A percentile compares a stretch with the other conserved stretches of the same genome.
These are phyloP conservation scores for Apodemia mormo DNA, from an alignment of 2,888 invertebrate species.

Conservation along the genomic window DNA sequence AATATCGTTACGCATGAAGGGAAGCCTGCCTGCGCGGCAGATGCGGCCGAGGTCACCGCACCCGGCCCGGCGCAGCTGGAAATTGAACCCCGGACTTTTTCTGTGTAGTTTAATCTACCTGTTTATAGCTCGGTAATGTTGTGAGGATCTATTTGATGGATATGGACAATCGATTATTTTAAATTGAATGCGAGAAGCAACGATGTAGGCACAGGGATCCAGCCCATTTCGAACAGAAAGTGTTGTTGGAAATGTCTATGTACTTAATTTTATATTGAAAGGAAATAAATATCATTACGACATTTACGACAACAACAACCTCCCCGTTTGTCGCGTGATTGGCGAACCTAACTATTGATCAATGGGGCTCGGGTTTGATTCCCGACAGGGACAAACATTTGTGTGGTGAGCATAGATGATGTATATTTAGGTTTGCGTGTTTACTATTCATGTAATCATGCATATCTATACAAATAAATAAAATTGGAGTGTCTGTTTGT, in stretches of 20 bases:
- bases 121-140: constrained; percentile 8
- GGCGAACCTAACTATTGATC: too few species aligned
- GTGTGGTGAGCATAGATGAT: too few species aligned
- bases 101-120: constrained; percentile 34
- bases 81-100: constrained; percentile 61
- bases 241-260: background rate
- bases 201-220: background rate
- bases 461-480: too few species aligned
- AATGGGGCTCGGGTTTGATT: too few species aligned
- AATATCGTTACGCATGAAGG: constrained; percentile 58
- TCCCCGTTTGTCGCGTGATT: too few species aligned
- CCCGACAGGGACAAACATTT: too few species aligned
- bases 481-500: too few species aligned
- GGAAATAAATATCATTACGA: too few species aligned
- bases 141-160: background rate
- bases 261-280: background rate
- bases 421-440: too few species aligned
- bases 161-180: background rate
- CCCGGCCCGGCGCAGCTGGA: constrained; percentile 64
- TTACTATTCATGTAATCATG: too few species aligned
- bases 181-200: background rate
- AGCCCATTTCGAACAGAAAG: too few species aligned
- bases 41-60: constrained; percentile 70
- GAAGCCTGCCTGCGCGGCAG: constrained; percentile 59
- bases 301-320: too few species aligned